phyloP scores from a whole-genome alignment of 2,888 invertebrate species.

The Polymixis flavicincta region DNA sequence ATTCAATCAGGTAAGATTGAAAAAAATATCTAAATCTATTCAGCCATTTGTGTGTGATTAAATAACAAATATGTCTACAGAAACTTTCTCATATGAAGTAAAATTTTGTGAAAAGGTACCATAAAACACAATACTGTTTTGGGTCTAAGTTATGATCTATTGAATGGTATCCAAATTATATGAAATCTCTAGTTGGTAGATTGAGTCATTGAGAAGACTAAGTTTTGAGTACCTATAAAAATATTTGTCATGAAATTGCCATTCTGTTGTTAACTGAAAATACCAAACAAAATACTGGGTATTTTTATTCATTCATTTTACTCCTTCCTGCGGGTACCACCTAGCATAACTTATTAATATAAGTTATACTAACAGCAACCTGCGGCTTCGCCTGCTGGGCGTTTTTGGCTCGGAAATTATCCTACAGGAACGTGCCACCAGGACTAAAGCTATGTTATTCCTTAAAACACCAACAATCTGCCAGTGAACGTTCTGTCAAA shows the following conservation, averaged over 20 bases:
- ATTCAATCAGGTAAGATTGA: conserved; percentile 38
- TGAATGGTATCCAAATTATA: no score
- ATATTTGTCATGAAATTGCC: conserved; percentile 9
- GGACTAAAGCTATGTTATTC: no score
- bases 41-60: not conserved
- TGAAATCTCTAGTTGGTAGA: no score
- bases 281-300: not conserved
- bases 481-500: no score
- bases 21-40: not conserved
- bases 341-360: no score
- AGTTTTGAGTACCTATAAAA: not conserved
- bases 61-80: not conserved
- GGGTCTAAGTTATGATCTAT: not conserved
- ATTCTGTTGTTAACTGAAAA: not conserved
- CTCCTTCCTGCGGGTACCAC: not conserved
- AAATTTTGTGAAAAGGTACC: not conserved
- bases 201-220: not conserved
- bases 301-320: not conserved
- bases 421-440: no score
- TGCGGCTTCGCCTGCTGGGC: no score
- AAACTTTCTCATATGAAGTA: not conserved
- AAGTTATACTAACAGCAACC: not conserved
- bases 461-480: no score
- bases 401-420: no score
- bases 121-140: not conserved